A percentile compares a stretch with the other conserved stretches of the same genome.
Evolutionary conservation across 35 echinoderm and acorn worm genomes (phyloP).

Genomic region (Holothuria glaberrima): DNA sequence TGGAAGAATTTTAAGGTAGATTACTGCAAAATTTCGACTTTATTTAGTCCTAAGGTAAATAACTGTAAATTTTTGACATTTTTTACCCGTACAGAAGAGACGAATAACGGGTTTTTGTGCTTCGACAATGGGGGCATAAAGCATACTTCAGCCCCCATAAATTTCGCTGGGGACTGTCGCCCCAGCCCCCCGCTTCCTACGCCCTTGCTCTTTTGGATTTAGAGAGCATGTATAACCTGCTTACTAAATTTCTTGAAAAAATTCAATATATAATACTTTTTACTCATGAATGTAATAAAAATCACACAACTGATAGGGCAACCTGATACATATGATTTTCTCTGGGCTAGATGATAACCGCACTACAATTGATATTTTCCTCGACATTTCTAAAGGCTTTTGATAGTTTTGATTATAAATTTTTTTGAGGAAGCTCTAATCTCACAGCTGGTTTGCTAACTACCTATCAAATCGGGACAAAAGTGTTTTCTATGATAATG

Average conservation of each 20-base stretch:
- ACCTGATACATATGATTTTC: slow-evolving; percentile 15
- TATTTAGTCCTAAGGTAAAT: no score
- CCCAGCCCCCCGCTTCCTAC: no score
- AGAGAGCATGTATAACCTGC: background rate
- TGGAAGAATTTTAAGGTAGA: no score
- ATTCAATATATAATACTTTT: background rate
- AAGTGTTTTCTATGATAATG: background rate
- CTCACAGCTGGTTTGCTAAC: slow-evolving; percentile 7
- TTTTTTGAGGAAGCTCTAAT: background rate
- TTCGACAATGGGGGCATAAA: no score
- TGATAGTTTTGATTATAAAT: slow-evolving; percentile 6
- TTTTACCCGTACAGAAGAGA: no score
- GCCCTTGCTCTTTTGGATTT: no score
- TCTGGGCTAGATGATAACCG: no score
- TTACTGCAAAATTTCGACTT: no score
- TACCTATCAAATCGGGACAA: slow-evolving; percentile 5
- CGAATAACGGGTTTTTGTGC: no score
- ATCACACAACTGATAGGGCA: slow-evolving; percentile 2
- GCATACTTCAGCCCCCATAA: no score
- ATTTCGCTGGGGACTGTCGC: no score
- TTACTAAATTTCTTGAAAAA: background rate
- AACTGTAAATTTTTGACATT: no score
- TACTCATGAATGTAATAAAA: background rate
- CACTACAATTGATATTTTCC: background rate
- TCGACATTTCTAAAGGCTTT: background rate